Conservation (phyloP, 2,888 invertebrate genomes). For the Dryadula phaetusa region DNA sequence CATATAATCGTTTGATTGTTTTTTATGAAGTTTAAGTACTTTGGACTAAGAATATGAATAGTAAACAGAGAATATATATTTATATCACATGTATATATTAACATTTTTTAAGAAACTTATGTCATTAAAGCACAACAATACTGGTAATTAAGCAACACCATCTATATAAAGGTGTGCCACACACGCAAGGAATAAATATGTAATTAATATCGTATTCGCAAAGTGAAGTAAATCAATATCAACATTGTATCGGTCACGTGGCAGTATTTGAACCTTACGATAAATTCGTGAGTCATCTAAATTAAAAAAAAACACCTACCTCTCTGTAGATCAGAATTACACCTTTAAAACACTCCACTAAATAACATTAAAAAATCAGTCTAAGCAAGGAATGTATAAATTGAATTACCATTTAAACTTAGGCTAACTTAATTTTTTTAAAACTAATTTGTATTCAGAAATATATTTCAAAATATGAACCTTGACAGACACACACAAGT, state of each 20-base stretch:
- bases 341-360: constrained; percentile 11
- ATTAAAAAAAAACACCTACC: background rate
- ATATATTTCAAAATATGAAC: background rate
- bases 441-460: background rate
- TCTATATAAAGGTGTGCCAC: background rate
- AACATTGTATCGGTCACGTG: background rate
- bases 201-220: background rate
- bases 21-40: background rate
- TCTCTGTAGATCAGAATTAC: background rate
- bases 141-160: constrained; percentile 13
- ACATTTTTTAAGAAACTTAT: constrained; percentile 12
- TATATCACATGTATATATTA: constrained; percentile 8
- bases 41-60: constrained; percentile 7
- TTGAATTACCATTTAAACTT: constrained; percentile 17
- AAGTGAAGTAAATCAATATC: background rate
- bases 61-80: background rate
- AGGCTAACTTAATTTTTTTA: background rate
- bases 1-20: constrained; percentile 1
- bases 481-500: background rate
- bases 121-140: constrained; percentile 22
- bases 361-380: constrained; percentile 35
- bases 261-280: background rate
- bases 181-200: background rate
- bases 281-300: background rate
- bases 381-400: constrained; percentile 38